Conservation (phyloP, 2,888 invertebrate genomes). For the Pharmacophagus antenor region DNA sequence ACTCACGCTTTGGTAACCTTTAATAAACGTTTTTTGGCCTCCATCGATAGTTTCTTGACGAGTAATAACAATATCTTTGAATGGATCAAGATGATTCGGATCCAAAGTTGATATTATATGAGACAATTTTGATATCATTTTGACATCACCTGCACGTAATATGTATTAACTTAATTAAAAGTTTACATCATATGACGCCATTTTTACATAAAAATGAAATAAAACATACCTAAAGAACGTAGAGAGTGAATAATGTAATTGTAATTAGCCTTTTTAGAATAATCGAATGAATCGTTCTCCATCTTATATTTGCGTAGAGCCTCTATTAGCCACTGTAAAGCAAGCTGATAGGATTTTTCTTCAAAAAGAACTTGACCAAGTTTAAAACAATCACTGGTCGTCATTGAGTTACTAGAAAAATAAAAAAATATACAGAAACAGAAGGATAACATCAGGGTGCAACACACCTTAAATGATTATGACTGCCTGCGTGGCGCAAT, state of each 20-base stretch:
- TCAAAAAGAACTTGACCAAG: conserved; percentile 96
- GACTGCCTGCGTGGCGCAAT: no score
- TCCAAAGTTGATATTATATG: conserved; percentile 90
- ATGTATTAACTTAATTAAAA: background rate
- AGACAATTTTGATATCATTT: conserved; percentile 92
- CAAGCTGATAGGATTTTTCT: conserved; percentile 94
- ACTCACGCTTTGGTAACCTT: conserved; percentile 87
- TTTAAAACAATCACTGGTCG: conserved; percentile 97
- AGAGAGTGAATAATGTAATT: conserved; percentile 97
- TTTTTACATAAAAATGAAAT: background rate
- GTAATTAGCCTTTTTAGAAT: conserved; percentile 89
- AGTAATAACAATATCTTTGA: background rate
- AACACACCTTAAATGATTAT: no score
- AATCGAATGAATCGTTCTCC: conserved; percentile 80
- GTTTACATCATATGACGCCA: background rate
- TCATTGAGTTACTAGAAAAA: conserved; percentile 79
- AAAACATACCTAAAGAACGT: conserved; percentile 88
- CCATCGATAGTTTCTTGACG: background rate
- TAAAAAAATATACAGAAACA: background rate
- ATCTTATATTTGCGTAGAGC: conserved; percentile 87
- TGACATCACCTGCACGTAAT: conserved; percentile 85
- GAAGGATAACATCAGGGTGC: no score
- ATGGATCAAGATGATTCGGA: conserved; percentile 84
- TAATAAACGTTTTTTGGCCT: conserved; percentile 91
- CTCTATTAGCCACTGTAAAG: conserved; percentile 97